phyloP scores from a whole-genome alignment of 2,888 invertebrate species.

The Trichopria drosophilae region DNA sequence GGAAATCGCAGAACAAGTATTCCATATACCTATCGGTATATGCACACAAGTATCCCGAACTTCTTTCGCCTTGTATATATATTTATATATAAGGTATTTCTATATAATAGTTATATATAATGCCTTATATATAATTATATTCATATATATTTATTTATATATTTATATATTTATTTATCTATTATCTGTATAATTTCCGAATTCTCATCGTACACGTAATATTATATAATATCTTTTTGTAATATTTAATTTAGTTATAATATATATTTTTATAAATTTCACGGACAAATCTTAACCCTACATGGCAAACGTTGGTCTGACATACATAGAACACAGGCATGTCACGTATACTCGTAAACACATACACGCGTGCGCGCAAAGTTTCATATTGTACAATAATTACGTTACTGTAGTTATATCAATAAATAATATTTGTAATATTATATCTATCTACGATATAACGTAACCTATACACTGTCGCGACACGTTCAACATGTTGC shows the following conservation, averaged over 20 bases:
- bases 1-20: conserved; percentile 24
- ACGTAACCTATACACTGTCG: conserved; percentile 14
- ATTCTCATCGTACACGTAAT: background rate
- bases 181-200: background rate
- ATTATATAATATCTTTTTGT: background rate
- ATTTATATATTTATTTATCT: conserved; percentile 9
- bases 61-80: too few species aligned
- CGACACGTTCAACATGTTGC: conserved; percentile 40
- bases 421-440: conserved; percentile 27
- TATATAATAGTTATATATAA: too few species aligned
- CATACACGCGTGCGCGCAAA: conserved; percentile 28
- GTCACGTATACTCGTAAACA: conserved; percentile 31
- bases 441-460: conserved; percentile 27
- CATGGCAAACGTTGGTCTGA: conserved; percentile 30
- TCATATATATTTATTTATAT: too few species aligned
- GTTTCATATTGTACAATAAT: conserved; percentile 24
- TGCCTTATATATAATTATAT: too few species aligned
- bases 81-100: too few species aligned
- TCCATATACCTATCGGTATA: too few species aligned
- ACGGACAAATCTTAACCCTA: conserved; percentile 22
- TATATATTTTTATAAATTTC: conserved; percentile 22
- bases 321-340: conserved; percentile 31
- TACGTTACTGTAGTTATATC: conserved; percentile 11
- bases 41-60: too few species aligned
- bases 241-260: background rate